A percentile compares a stretch with the other conserved stretches of the same genome.
phyloP scores from a whole-genome alignment of 2,888 invertebrate species.

The Lathronympha strigana region DNA sequence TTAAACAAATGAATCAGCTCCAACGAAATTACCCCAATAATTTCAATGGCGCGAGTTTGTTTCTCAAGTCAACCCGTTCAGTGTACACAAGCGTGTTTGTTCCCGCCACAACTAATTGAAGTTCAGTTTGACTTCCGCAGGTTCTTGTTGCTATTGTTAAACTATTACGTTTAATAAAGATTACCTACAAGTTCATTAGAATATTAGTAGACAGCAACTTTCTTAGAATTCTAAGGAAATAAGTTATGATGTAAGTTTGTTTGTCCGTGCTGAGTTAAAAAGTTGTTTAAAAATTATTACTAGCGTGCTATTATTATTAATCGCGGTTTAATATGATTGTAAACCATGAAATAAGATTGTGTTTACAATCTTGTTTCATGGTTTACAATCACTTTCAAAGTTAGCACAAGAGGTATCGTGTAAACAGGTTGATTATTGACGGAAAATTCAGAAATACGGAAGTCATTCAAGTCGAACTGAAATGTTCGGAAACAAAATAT shows the following conservation, averaged over 20 bases:
- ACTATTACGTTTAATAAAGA: slow-evolving; percentile 39
- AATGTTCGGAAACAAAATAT: too few relatives aligned
- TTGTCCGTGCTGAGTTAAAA: background rate
- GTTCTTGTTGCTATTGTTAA: slow-evolving; percentile 47
- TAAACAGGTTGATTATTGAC: too few relatives aligned
- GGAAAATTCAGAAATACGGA: too few relatives aligned
- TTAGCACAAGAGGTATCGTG: too few relatives aligned
- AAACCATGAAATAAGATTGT: too few relatives aligned
- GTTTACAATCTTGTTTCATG: too few relatives aligned
- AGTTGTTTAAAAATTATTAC: background rate
- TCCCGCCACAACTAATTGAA: slow-evolving; percentile 58
- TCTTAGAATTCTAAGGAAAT: slow-evolving; percentile 5
- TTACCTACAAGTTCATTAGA: slow-evolving; percentile 38
- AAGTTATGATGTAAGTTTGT: background rate
- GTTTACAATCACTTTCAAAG: too few relatives aligned
- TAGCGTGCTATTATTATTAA: background rate
- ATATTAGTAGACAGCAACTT: slow-evolving; percentile 33
- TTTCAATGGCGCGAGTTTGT: slow-evolving; percentile 43
- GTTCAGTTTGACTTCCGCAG: slow-evolving; percentile 51
- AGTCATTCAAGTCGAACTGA: too few relatives aligned
- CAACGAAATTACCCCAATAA: slow-evolving; percentile 2
- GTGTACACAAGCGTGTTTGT: slow-evolving; percentile 57
- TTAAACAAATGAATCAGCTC: background rate
- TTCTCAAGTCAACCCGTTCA: slow-evolving; percentile 52
- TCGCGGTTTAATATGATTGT: too few relatives aligned